Evolutionary conservation across 23 tunicate species (phyloP), one percentile per base, ranked within the genome.

Genomic region (Styela plicata): DNA sequence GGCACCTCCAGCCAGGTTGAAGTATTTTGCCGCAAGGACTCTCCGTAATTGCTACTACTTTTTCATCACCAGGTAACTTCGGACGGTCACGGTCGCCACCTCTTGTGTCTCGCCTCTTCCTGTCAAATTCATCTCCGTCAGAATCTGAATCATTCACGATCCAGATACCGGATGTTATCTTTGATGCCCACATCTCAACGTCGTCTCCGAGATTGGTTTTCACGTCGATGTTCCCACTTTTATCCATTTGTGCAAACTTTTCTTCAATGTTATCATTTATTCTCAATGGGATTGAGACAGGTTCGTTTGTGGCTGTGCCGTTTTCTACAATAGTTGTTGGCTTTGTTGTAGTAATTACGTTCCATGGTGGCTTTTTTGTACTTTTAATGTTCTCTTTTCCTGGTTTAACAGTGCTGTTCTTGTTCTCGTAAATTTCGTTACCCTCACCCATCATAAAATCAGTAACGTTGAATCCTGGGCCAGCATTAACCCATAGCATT

Each of bases 121-220:
- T 44, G 7, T 44, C 57, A 5, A 5, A 5, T 44, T 44, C 10
- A 44, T 44, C 57, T n/a, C n/a, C n/a, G n/a, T n/a, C n/a, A n/a
- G n/a, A n/a, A n/a, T n/a, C n/a, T n/a, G n/a, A 13, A 17, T 71
- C 77, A 3, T 71, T 71, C 3, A 71, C 77, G 17, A 71, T 26
- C 77, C 77, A 71, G 7, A 33, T 71, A 2, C 77, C 77, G 32
- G 32, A 3, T 2, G 37, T 71, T 3, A 71, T 71, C 29, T 7
- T 26, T 21, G 35, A 33, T 19, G 3, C 35, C 77, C 77, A 71
- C 7, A 19, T 27, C 5, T 5, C 36, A 71, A 71, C 77, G 31
- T 66, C 71, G 7, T 5, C 3, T 31, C 77, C 77, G 29, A 71
- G 34, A 21, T 21, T 30, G 2, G 36, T 16, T 71, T 71, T 71